These are phyloP conservation scores for Pseudopipra pipra DNA, from an alignment of 2,113 vertebrate species.

Conservation along the genomic window DNA sequence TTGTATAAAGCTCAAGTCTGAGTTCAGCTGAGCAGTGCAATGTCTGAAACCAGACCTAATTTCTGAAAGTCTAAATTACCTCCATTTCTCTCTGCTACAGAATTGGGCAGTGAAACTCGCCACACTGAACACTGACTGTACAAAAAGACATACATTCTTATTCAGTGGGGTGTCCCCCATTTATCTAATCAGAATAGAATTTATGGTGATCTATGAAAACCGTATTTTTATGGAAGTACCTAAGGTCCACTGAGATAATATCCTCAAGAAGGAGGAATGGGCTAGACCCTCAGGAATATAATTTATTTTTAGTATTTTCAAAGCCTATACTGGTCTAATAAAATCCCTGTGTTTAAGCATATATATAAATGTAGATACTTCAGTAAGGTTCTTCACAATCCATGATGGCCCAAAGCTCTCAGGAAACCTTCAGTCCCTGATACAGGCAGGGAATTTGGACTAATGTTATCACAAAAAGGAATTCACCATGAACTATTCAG, in stretches of 20 bases:
- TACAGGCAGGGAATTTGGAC: neutral
- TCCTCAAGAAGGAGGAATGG: neutral
- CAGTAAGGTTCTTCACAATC: neutral
- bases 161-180: neutral
- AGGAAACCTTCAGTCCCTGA: neutral
- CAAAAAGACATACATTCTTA: neutral
- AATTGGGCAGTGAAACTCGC: neutral
- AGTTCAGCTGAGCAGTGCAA: neutral
- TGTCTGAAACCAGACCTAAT: neutral
- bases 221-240: neutral
- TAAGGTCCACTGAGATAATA: neutral
- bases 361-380: neutral
- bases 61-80: neutral
- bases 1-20: neutral
- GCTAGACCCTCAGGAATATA: rapidly evolving
- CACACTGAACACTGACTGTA: neutral
- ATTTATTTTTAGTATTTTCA: neutral
- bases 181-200: neutral
- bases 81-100: neutral
- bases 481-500: neutral
- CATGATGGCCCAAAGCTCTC: neutral
- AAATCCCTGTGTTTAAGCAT: neutral
- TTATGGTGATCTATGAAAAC: neutral
- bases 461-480: neutral
- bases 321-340: neutral